Conservation (phyloP, 2,888 invertebrate genomes). For the Cephus pulcher region DNA sequence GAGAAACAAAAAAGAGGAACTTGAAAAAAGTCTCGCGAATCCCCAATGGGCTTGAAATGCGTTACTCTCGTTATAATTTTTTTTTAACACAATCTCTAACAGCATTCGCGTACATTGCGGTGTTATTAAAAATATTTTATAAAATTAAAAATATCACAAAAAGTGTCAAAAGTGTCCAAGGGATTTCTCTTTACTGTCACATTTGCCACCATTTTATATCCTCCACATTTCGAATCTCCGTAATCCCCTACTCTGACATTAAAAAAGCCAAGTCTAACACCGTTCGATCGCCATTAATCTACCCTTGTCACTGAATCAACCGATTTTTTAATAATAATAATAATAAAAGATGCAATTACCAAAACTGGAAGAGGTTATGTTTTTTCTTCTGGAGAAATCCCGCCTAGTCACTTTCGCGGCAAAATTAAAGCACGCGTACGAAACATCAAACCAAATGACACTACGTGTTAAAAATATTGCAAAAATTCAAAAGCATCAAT, state of each 20-base stretch:
- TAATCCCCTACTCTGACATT: neutral
- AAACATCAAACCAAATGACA: neutral
- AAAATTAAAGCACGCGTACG: neutral
- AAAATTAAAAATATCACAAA: neutral
- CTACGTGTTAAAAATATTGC: neutral
- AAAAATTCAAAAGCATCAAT: neutral
- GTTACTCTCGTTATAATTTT: neutral
- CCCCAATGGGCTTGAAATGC: neutral
- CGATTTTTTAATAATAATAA: neutral
- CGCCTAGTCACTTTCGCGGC: neutral
- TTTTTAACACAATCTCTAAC: neutral
- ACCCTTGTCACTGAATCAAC: neutral
- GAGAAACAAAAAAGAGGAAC: neutral
- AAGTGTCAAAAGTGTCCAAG: neutral
- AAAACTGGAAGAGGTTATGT: neutral
- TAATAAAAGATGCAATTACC: neutral
- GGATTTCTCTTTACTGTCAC: neutral
- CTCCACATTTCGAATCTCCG: too few species aligned
- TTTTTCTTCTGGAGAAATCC: neutral
- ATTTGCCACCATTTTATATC: neutral
- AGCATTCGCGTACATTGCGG: neutral
- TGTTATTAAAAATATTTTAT: neutral
- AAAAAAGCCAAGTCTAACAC: neutral
- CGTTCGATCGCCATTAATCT: neutral
- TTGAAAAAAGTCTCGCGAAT: neutral